A percentile compares a stretch with the other conserved stretches of the same genome.
phyloP scores from a whole-genome alignment of 2,797 vertebrate species.

The Coranthus polyacanthus region DNA sequence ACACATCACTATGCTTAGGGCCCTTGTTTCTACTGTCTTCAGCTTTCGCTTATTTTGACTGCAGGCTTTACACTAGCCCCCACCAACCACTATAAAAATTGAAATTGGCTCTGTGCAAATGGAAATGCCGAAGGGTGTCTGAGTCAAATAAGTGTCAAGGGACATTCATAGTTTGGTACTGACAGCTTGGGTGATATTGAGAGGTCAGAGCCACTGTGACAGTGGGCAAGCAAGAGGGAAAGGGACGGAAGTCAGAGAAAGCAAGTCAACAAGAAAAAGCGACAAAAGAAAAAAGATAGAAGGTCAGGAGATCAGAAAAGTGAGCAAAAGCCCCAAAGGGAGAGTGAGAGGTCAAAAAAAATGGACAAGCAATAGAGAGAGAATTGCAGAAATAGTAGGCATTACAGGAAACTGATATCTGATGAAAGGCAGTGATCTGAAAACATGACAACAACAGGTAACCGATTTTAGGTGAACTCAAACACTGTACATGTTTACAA shows the following conservation, averaged over 20 bases:
- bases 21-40: constrained; percentile 45
- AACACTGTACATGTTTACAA: too few species aligned
- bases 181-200: constrained; percentile 74
- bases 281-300: background rate
- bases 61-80: constrained; percentile 46
- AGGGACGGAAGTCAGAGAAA: constrained; percentile 11
- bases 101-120: constrained; percentile 74
- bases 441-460: too few species aligned
- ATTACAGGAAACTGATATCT: too few species aligned
- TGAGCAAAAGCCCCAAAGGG: background rate
- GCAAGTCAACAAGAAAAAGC: background rate
- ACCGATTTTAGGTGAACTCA: too few species aligned
- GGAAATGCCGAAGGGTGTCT: constrained; percentile 69
- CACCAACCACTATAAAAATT: constrained; percentile 57
- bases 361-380: constrained; percentile 2
- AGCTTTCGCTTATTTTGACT: constrained; percentile 51
- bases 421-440: too few species aligned
- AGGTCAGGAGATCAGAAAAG: background rate
- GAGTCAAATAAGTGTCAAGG: constrained; percentile 69
- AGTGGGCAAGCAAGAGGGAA: constrained; percentile 35
- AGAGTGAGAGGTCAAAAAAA: constrained; percentile 34
- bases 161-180: constrained; percentile 71
- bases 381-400: background rate
- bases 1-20: constrained; percentile 40
- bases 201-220: constrained; percentile 65